Conservation (phyloP, 2,797 vertebrate species). For the Neopelma chrysocephalum region DNA sequence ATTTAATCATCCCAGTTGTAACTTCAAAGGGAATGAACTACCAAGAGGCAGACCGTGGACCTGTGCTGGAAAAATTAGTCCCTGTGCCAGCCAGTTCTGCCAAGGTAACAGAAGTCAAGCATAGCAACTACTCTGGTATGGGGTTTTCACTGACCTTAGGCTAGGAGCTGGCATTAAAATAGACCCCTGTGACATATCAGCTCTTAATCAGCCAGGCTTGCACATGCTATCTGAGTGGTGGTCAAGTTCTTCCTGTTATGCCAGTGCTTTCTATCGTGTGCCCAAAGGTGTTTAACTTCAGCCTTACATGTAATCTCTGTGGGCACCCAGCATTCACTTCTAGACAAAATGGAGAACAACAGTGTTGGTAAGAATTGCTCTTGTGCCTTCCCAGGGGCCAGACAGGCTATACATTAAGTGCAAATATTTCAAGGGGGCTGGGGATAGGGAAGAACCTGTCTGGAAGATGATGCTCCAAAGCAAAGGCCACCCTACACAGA, state of each 20-base stretch:
- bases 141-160: background rate
- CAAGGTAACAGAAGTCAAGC: background rate
- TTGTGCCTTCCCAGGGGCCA: background rate
- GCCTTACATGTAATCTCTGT: rapidly evolving
- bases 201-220: background rate
- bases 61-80: background rate
- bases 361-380: background rate
- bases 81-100: background rate
- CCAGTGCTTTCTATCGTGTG: rapidly evolving
- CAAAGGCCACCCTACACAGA: background rate
- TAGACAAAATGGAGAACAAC: background rate
- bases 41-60: background rate
- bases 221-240: background rate
- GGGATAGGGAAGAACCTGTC: background rate
- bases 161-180: background rate
- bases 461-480: background rate
- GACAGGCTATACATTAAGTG: background rate
- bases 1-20: background rate
- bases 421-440: background rate
- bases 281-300: background rate
- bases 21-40: background rate
- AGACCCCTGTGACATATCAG: background rate
- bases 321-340: background rate
- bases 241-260: background rate
- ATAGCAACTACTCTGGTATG: background rate